Base-by-base conservation (phyloP, 2,888 invertebrate genomes). In the Pemphredon lugubris region DNA sequence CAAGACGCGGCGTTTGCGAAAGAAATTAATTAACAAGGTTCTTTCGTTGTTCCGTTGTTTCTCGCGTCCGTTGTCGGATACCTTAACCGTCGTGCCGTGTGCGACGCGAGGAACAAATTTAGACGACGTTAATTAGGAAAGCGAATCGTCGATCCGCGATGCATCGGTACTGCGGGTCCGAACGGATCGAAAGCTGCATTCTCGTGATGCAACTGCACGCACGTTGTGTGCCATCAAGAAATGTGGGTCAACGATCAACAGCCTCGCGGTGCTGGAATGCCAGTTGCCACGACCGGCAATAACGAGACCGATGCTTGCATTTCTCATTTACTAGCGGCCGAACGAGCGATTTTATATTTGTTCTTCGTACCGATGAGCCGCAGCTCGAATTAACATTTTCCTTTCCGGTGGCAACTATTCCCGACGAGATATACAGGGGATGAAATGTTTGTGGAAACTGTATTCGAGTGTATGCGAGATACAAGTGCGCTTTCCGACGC, bases 211-310 rank as follows among this genome's bases (percentile, higher is more conserved):
- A 45, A 30, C 18, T 21, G n/a, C 45, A 54, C 45, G 53, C 45
- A 47, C 13, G 21, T n/a, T 5, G 44, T 18, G n/a, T 21, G 13
- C 13, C 39, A n/a, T 5, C 39, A 58, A 18, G 61, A 61, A 61
- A 61, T 45, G 18, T 61, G 39, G 61, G 61, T 61, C 53, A 69
- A 64, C 73, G 54, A 60, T 71, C 71, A 57, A 65, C 30, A 53
- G 63, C 65, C 67, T 69, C 54, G 50, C 20, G 21, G 51, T 54
- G 34, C n/a, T 42, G 34, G 23, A 34, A 39, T 37, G 5, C 16
- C 26, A 21, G 18, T 18, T 39, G 20, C 23, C n/a, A 37, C 37
- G 30, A 37, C 18, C 21, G 23, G 21, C 26, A 44, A 11, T n/a
- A 44, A 51, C 34, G 51, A 51, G 51, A 44, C 51, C 18, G 37